Conservation (phyloP, 2,113 vertebrate species). For the Dromaius novaehollandiae region DNA sequence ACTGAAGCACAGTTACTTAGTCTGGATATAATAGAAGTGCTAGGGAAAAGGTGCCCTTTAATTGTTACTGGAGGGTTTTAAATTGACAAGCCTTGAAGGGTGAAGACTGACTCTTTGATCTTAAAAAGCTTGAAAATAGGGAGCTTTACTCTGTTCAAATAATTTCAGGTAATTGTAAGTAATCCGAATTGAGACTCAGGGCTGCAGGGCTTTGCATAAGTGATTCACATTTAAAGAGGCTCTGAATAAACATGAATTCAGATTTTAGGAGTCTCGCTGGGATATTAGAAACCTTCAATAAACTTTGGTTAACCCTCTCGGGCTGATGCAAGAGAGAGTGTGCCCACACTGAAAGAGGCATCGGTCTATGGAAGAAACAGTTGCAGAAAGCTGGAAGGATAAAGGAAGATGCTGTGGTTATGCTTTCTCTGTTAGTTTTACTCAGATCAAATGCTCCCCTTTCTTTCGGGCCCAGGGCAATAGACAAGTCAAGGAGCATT, state of each 20-base stretch:
- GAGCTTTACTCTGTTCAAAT: conserved; percentile 52
- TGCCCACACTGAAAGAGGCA: not conserved
- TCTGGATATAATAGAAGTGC: not conserved
- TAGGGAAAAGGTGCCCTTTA: conserved; percentile 33
- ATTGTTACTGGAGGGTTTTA: conserved; percentile 50
- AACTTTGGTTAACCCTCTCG: not conserved
- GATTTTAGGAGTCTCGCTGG: not conserved
- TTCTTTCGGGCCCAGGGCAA: not conserved
- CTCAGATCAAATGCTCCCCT: not conserved
- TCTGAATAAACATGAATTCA: conserved; percentile 59
- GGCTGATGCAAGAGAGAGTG: not conserved
- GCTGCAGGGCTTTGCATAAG: conserved; percentile 58
- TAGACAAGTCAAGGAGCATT: not conserved
- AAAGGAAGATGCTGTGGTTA: not conserved
- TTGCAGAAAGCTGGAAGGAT: not conserved
- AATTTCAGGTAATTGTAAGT: conserved; percentile 61
- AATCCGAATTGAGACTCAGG: conserved; percentile 57
- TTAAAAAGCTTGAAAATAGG: conserved; percentile 62
- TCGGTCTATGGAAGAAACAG: not conserved
- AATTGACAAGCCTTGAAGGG: conserved; percentile 39
- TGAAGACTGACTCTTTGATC: conserved; percentile 63
- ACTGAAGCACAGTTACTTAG: not conserved
- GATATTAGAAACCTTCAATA: not conserved
- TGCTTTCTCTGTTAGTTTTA: not conserved
- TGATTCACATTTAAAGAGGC: not conserved